Evolutionary conservation across 2,113 vertebrate species (phyloP).

Genomic region (Azemiops feae): DNA sequence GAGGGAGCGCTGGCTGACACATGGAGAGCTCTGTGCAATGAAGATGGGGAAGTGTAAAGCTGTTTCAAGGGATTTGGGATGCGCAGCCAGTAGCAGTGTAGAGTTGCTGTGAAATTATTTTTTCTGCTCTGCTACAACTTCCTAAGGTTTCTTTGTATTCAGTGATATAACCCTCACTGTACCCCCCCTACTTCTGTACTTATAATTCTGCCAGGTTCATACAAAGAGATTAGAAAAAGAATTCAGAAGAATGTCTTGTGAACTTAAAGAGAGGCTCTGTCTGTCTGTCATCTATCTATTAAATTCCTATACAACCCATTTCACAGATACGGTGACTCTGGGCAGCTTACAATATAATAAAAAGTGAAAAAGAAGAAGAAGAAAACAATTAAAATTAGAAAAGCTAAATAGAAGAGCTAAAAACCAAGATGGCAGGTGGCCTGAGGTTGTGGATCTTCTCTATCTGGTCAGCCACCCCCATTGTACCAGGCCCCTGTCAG

Average conservation of each 20-base stretch:
- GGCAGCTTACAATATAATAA: not conserved
- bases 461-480: not conserved
- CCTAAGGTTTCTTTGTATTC: not conserved
- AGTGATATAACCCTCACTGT: not conserved
- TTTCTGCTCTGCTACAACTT: not conserved
- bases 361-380: not conserved
- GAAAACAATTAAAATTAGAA: not conserved
- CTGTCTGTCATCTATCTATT: not conserved
- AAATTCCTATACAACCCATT: not conserved
- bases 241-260: not conserved
- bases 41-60: not conserved
- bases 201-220: not conserved
- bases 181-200: no score
- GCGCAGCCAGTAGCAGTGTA: not conserved
- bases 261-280: not conserved
- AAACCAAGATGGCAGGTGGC: not conserved
- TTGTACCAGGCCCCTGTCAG: not conserved
- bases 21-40: not conserved
- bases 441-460: not conserved
- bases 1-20: not conserved
- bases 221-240: not conserved
- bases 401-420: not conserved
- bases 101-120: not conserved
- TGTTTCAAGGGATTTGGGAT: not conserved
- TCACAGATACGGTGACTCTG: not conserved